phyloP scores from a whole-genome alignment of 2,113 vertebrate genomes.

The Elephantulus edwardii region DNA sequence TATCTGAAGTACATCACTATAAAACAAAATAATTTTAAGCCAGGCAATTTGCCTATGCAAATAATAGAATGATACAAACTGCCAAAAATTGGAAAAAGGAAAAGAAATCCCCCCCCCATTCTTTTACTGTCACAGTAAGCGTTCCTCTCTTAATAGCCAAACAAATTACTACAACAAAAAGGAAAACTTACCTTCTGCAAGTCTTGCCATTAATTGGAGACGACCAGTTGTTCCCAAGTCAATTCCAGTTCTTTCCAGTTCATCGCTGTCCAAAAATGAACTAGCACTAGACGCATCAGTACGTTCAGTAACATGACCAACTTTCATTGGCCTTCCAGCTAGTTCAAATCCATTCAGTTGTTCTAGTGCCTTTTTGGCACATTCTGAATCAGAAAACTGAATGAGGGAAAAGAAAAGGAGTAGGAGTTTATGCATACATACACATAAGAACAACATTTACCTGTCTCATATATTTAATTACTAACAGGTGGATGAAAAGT shows the following conservation, averaged over 20 bases:
- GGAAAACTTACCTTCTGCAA: slow-evolving; percentile 91
- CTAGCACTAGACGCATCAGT: slow-evolving; percentile 92
- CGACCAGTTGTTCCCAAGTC: slow-evolving; percentile 96
- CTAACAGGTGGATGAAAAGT: background rate
- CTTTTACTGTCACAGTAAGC: no score
- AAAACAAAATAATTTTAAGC: background rate
- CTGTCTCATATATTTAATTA: background rate
- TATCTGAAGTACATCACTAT: background rate
- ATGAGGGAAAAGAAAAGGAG: background rate
- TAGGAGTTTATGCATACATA: background rate
- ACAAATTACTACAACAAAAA: background rate
- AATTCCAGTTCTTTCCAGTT: slow-evolving; percentile 94
- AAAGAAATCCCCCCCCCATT: no score
- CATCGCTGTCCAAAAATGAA: slow-evolving; percentile 95
- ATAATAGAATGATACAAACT: background rate
- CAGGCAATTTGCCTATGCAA: background rate
- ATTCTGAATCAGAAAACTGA: slow-evolving; percentile 95
- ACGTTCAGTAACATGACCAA: slow-evolving; percentile 97
- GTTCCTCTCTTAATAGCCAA: no score
- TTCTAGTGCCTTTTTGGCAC: slow-evolving; percentile 97
- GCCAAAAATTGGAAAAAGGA: no score
- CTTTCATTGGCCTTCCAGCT: slow-evolving; percentile 97
- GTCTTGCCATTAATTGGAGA: slow-evolving; percentile 95
- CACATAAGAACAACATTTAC: background rate
- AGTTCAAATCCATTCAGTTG: slow-evolving; percentile 97